Base-by-base conservation (phyloP, 2,888 invertebrate genomes). In the Mamestra brassicae region DNA sequence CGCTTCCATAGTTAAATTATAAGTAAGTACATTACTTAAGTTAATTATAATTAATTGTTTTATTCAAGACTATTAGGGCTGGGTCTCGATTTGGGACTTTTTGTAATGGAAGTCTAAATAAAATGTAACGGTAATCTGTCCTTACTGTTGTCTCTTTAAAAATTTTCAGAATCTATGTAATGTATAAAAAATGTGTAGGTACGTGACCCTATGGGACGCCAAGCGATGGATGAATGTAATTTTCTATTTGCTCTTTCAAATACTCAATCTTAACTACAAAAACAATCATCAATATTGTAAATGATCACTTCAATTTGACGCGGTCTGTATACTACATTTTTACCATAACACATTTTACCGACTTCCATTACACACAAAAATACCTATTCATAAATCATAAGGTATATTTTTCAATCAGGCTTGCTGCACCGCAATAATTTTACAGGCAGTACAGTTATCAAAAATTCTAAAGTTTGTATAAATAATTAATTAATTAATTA, bases 1-100 rank as follows among this genome's bases (percentile, higher is more conserved):
- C 86, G 88, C 87, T 87, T 87, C 88, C 88, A 86, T 80, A 80
- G 57, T 65, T 84, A 80, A 81, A 80, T 78, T 72, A 71, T 80
- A 78, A 78, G 62, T 47, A 52, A 78, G 71, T 73, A 86, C 55
- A 70, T 76, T 78, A 75, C 62, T 74, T 78, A 86, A 81, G 75
- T 86, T 81, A 71, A 71, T 57, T 54, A n/a, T 76, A 71, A 76
- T 62, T 8, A 57, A 63, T 74, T 74, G n/a, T 65, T 72, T 64
- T 62, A 60, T 52, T 58, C 47, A 67, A 61, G 13, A 58, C 45
- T 70, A 55, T 58, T 63, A 78, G 26, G 61, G 52, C 1, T 38
- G 26, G 11, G 36, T 69, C 26, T 66, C 52, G 4, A n/a, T 65
- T 73, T 55, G 42, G 58, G 63, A 57, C 34, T 57, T 50, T 58